phyloP scores from a whole-genome alignment of 2,888 invertebrate species.

The Lasioglossum zephyrum region DNA sequence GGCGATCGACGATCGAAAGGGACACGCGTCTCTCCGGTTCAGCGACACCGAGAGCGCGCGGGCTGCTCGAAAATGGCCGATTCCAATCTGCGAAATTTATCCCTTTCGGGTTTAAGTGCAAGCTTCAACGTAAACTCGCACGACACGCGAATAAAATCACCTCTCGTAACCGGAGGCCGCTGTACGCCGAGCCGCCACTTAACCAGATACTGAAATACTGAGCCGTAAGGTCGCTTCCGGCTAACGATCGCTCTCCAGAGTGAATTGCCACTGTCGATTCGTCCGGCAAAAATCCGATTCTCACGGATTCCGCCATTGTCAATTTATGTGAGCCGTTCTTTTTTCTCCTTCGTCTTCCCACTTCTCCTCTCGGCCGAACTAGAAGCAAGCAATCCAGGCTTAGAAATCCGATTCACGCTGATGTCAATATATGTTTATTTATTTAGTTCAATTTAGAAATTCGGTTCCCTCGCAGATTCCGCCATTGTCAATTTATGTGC shows the following conservation, averaged over 20 bases:
- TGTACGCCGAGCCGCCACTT: constrained; percentile 52
- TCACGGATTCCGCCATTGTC: constrained; percentile 38
- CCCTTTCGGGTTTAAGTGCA: constrained; percentile 59
- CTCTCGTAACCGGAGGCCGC: constrained; percentile 41
- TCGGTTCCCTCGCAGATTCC: constrained; percentile 20
- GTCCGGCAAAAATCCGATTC: constrained; percentile 46
- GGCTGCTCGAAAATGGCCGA: constrained; percentile 46
- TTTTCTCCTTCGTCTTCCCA: background rate
- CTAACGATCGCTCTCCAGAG: constrained; percentile 57
- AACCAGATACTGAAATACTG: constrained; percentile 61
- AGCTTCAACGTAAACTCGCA: constrained; percentile 66
- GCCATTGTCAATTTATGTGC: constrained; percentile 39
- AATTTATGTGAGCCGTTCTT: constrained; percentile 28
- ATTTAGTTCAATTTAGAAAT: constrained; percentile 25
- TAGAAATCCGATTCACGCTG: background rate
- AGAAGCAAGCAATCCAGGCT: background rate
- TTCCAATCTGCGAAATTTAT: constrained; percentile 70
- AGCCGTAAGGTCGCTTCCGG: constrained; percentile 57
- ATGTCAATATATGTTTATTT: constrained; percentile 29
- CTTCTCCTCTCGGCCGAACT: background rate
- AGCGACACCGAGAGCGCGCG: constrained; percentile 41
- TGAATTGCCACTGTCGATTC: constrained; percentile 55
- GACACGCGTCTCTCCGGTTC: constrained; percentile 21
- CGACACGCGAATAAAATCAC: constrained; percentile 68
- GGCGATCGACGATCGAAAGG: constrained; percentile 18